A percentile compares a stretch with the other conserved stretches of the same genome.
Conservation (phyloP, 2,888 invertebrate genomes). For the Julus scandinavius region DNA sequence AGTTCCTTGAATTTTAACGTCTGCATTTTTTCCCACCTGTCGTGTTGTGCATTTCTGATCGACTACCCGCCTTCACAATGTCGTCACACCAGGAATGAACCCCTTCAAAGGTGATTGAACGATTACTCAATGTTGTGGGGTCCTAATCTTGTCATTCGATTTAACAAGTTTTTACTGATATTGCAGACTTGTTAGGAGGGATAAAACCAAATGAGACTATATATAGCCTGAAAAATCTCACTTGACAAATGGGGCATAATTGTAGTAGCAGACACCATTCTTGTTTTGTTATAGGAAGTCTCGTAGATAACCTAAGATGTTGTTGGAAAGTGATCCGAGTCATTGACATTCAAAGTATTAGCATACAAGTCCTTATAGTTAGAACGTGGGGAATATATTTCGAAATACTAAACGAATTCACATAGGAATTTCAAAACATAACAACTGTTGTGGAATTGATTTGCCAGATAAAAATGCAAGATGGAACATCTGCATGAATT, state of each 20-base stretch:
- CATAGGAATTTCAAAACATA: background rate
- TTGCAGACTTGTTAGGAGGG: background rate
- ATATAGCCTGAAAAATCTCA: background rate
- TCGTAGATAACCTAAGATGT: background rate
- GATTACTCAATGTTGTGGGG: conserved; percentile 31
- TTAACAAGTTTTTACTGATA: conserved; percentile 23
- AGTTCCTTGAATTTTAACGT: conserved; percentile 1
- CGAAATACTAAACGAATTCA: background rate
- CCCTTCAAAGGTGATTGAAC: conserved; percentile 37
- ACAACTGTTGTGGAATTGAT: background rate
- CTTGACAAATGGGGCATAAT: background rate
- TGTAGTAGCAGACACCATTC: conserved; percentile 17
- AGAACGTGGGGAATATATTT: background rate
- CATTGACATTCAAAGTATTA: background rate
- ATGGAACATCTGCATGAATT: background rate
- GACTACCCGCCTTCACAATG: background rate
- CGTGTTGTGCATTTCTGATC: conserved; percentile 23
- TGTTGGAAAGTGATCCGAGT: conserved; percentile 29
- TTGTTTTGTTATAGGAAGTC: conserved; percentile 5
- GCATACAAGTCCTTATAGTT: background rate
- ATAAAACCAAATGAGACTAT: conserved; percentile 20
- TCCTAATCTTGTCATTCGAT: conserved; percentile 33
- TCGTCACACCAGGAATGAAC: conserved; percentile 23
- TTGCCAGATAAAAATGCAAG: too few relatives aligned
- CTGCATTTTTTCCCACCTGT: background rate